phyloP scores from a whole-genome alignment of 2,888 invertebrate species.

The Meteorus colon region DNA sequence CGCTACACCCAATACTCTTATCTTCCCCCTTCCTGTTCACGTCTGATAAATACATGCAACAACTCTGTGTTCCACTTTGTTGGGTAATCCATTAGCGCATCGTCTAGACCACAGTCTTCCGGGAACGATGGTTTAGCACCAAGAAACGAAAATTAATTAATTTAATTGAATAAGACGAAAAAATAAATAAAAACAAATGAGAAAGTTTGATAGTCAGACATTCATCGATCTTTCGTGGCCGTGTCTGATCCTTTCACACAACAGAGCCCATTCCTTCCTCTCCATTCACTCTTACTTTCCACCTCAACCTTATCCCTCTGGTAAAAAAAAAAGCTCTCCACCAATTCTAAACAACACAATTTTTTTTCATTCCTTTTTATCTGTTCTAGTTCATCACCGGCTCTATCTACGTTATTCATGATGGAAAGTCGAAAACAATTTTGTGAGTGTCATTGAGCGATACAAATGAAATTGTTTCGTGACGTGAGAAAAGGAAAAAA shows the following conservation, averaged over 20 bases:
- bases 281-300: too few species aligned
- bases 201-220: too few species aligned
- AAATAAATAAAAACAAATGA: too few species aligned
- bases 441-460: not conserved
- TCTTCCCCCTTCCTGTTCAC: not conserved
- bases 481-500: constrained; percentile 9
- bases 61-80: constrained; percentile 26
- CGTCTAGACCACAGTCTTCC: constrained; percentile 22
- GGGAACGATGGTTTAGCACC: not conserved
- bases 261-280: too few species aligned
- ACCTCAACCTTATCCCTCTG: too few species aligned
- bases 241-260: too few species aligned
- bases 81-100: constrained; percentile 38
- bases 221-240: too few species aligned
- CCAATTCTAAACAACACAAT: not conserved
- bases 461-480: not conserved
- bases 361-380: constrained; percentile 22
- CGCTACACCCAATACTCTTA: too few species aligned
- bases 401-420: constrained; percentile 26
- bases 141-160: not conserved
- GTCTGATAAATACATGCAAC: constrained; percentile 7
- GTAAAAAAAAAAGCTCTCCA: too few species aligned
- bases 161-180: not conserved
- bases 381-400: constrained; percentile 39
- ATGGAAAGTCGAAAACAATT: not conserved